A percentile compares a stretch with the other conserved stretches of the same genome.
Conservation (phyloP, 1,140 invertebrate genomes). For the Phymorhynchus buccinoides region DNA sequence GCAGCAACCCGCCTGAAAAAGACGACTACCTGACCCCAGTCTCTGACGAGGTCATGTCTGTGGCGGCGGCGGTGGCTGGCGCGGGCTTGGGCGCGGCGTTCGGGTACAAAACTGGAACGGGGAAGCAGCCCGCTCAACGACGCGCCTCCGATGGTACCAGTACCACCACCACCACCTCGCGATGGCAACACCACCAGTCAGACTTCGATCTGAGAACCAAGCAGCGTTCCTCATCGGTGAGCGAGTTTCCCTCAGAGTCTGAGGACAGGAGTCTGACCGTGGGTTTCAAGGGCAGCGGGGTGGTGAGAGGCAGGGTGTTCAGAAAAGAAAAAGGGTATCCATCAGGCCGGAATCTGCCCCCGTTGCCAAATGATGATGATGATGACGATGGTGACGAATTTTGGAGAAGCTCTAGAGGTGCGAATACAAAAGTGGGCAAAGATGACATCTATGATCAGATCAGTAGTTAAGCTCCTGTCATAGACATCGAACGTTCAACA, state of each 20-base stretch:
- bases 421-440: too few relatives aligned
- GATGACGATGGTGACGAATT: not conserved
- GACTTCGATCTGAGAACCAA: not conserved
- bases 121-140: not conserved
- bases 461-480: too few relatives aligned
- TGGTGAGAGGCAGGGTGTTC: not conserved
- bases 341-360: not conserved
- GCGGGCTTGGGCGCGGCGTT: too few relatives aligned
- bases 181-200: not conserved
- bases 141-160: too few relatives aligned
- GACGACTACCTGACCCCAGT: not conserved
- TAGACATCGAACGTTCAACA: too few relatives aligned
- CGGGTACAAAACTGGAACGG: too few relatives aligned
- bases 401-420: too few relatives aligned
- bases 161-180: too few relatives aligned
- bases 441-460: too few relatives aligned
- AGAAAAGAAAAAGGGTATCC: not conserved
- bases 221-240: not conserved
- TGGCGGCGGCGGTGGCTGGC: too few relatives aligned
- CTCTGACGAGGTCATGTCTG: not conserved
- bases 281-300: too few relatives aligned
- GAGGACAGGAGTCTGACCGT: too few relatives aligned
- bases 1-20: not conserved
- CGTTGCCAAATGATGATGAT: not conserved
- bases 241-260: not conserved